Conservation (phyloP, 2,113 vertebrate genomes). For the Hiodon tergisus region DNA sequence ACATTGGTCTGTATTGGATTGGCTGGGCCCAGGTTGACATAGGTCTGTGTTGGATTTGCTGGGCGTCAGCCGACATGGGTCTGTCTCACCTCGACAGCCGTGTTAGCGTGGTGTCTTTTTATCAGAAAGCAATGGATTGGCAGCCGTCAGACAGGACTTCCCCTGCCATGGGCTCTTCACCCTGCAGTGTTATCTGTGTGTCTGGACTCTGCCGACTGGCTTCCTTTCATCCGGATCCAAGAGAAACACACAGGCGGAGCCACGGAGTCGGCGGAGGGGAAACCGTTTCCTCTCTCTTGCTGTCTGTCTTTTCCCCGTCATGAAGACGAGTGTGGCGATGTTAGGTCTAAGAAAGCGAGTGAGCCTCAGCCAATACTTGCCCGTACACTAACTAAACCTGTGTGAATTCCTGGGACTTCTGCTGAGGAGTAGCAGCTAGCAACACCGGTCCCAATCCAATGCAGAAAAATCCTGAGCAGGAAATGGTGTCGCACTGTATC, state of each 20-base stretch:
- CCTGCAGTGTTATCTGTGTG: background rate
- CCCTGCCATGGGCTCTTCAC: background rate
- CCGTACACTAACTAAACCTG: background rate
- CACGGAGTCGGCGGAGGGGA: slow-evolving; percentile 1
- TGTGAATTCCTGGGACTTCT: background rate
- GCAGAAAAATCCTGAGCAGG: too few species aligned
- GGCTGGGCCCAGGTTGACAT: too few species aligned
- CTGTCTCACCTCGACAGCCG: too few species aligned
- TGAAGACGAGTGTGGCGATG: background rate
- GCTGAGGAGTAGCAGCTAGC: too few species aligned
- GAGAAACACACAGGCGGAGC: slow-evolving; percentile 1
- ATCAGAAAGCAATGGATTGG: too few species aligned
- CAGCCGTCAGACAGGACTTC: too few species aligned
- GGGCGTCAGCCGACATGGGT: too few species aligned
- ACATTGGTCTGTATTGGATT: too few species aligned
- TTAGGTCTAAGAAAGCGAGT: slow-evolving; percentile 19
- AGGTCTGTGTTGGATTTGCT: background rate
- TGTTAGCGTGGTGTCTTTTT: too few species aligned
- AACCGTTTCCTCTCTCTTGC: background rate
- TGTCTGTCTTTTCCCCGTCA: background rate
- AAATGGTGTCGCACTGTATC: too few species aligned
- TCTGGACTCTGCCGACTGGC: background rate
- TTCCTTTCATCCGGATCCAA: slow-evolving; percentile 7
- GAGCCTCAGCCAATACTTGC: background rate
- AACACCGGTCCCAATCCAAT: too few species aligned